Evolutionary conservation across 2,888 invertebrate species (phyloP).

Genomic region (Nymphalis c-album): DNA sequence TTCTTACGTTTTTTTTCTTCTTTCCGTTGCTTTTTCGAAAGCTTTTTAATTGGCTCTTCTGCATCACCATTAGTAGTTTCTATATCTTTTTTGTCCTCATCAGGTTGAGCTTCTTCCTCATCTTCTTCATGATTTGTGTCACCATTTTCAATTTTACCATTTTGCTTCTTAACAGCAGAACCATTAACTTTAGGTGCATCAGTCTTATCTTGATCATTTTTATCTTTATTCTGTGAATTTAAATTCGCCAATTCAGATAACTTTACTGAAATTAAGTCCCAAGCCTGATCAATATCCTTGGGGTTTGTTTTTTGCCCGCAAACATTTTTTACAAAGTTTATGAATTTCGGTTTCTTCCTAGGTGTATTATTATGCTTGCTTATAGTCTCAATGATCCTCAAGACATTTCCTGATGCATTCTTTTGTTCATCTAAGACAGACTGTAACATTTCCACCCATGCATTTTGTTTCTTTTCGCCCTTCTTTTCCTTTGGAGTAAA

Average conservation of each 20-base stretch:
- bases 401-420: slow-evolving; percentile 79
- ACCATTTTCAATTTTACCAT: slow-evolving; percentile 39
- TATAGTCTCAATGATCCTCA: slow-evolving; percentile 84
- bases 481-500: slow-evolving; percentile 89
- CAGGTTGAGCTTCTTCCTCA: slow-evolving; percentile 31
- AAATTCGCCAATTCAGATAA: slow-evolving; percentile 71
- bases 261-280: slow-evolving; percentile 84
- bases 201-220: slow-evolving; percentile 52
- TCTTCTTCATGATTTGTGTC: slow-evolving; percentile 26
- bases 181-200: slow-evolving; percentile 40
- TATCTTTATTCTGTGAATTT: slow-evolving; percentile 48
- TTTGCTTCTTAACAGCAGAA: slow-evolving; percentile 19
- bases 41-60: slow-evolving; percentile 44
- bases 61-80: slow-evolving; percentile 39
- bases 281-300: slow-evolving; percentile 84
- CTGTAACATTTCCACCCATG: slow-evolving; percentile 89
- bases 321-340: slow-evolving; percentile 87
- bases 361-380: slow-evolving; percentile 90
- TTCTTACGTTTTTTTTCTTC: slow-evolving; percentile 74
- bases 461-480: slow-evolving; percentile 92
- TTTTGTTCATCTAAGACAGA: slow-evolving; percentile 82
- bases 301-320: slow-evolving; percentile 80
- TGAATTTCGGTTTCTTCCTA: slow-evolving; percentile 91
- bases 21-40: slow-evolving; percentile 74
- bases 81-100: slow-evolving; percentile 42